Evolutionary conservation across 2,888 invertebrate genomes (phyloP).

Genomic region (Stictocephala bisonia): DNA sequence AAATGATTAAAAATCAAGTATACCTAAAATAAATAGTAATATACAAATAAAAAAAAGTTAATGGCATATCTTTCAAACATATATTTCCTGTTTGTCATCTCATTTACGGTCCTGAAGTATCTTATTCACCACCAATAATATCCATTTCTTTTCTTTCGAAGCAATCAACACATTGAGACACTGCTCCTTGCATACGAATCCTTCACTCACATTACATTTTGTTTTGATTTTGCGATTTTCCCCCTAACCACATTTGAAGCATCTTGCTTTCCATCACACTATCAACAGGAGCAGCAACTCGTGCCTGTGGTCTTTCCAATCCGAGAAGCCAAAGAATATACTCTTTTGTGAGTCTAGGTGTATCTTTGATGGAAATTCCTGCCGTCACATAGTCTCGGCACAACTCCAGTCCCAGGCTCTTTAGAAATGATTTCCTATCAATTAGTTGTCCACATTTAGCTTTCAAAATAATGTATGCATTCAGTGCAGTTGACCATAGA

Average conservation of each 20-base stretch:
- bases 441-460: not conserved
- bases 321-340: not conserved
- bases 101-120: conserved; percentile 49
- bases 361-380: too few species aligned
- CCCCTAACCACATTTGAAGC: too few species aligned
- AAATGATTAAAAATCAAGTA: too few species aligned
- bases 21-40: too few species aligned
- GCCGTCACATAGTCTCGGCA: not conserved
- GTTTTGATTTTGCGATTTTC: not conserved
- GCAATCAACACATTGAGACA: conserved; percentile 3
- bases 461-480: not conserved
- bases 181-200: not conserved
- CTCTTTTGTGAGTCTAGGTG: too few species aligned
- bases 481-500: not conserved
- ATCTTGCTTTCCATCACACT: not conserved
- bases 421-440: not conserved
- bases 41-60: too few species aligned
- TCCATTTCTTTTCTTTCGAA: not conserved
- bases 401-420: too few species aligned
- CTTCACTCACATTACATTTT: not conserved
- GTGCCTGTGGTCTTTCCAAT: not conserved
- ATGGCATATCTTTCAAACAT: too few species aligned
- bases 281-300: not conserved
- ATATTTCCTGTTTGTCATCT: too few species aligned
- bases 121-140: not conserved